A percentile compares a stretch with the other conserved stretches of the same genome.
phyloP scores from a whole-genome alignment of 2,797 vertebrate species.

The Lerista edwardsae region DNA sequence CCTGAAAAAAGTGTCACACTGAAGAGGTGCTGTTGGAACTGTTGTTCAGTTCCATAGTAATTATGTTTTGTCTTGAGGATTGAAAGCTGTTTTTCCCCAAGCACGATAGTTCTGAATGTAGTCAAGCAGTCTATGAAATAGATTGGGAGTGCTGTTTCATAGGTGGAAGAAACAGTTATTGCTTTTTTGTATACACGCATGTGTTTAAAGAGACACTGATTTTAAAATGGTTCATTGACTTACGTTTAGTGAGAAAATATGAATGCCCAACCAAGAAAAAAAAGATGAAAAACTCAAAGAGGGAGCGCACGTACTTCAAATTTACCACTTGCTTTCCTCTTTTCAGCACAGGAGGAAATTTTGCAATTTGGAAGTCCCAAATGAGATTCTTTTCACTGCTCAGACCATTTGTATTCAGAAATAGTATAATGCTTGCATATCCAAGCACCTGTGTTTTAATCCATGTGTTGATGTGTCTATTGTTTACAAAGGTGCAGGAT shows the following conservation, averaged over 20 bases:
- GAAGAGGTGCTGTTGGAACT: slow-evolving; percentile 15
- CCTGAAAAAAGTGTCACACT: slow-evolving; percentile 52
- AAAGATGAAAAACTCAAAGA: background rate
- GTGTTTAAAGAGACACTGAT: background rate
- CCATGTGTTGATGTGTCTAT: slow-evolving; percentile 15
- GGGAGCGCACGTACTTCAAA: background rate
- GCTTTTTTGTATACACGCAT: background rate
- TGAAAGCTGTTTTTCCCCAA: slow-evolving; percentile 11
- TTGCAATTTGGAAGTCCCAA: background rate
- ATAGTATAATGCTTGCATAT: background rate
- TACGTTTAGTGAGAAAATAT: background rate
- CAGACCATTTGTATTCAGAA: background rate
- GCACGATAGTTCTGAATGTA: slow-evolving; percentile 5
- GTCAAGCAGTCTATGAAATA: background rate
- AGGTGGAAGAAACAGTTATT: background rate
- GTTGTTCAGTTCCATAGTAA: slow-evolving; percentile 9
- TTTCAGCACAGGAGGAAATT: background rate
- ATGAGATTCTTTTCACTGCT: background rate
- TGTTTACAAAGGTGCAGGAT: slow-evolving; percentile 28
- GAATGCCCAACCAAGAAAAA: background rate
- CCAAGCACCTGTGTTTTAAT: background rate
- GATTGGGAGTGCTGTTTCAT: background rate
- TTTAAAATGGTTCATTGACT: background rate
- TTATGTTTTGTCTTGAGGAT: slow-evolving; percentile 38
- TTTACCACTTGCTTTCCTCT: slow-evolving; percentile 18